Evolutionary conservation across 2,113 vertebrate species (phyloP), one percentile per base, ranked within the genome.

Genomic region (Carassius auratus): DNA sequence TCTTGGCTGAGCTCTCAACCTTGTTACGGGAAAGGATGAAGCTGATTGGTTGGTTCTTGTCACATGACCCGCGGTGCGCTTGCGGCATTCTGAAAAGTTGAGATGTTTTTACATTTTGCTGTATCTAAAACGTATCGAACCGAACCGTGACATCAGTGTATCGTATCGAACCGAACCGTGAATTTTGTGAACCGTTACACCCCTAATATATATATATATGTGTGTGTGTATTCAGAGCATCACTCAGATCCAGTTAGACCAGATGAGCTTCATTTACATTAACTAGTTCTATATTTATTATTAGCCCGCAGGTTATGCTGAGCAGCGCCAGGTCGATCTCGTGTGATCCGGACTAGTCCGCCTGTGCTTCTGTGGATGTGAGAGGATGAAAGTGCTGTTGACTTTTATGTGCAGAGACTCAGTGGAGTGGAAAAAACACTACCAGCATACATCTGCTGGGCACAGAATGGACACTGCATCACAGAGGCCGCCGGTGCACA

Each of bases 371-470:
- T 75, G 52, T 45, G 76, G 30, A 78, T 66, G 66, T 84, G 76
- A 84, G 76, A 64, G 21, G 52, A 6, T 4, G 21, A 42, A 17
- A 59, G 52, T 61, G 76, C 76, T 1, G 2, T 26, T 79, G 76
- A 42, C 76, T 88, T 48, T 26, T 61, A 80, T 85, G 83, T 89
- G 71, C 59, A 23, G 80, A 33, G 55, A 86, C 30, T 62, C 78
- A 86, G 17, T 52, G 42, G 42, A 6, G 85, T 75, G 78, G 69
- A 85, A 80, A 30, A 86, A 10, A 55, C 50, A 73, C 73, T 26
- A 59, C 66, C 66, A 81, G 68, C 38, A 73, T 42, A 62, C 33
- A 52, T 74, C 77, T 52, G 52, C 21, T 61, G 66, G 76, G 66
- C 82, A 77, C 38, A 74, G 68, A 79, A 57, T 15, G 45, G 42